Base-by-base conservation (phyloP, 1,140 invertebrate species). In the Drosophila ambigua region DNA sequence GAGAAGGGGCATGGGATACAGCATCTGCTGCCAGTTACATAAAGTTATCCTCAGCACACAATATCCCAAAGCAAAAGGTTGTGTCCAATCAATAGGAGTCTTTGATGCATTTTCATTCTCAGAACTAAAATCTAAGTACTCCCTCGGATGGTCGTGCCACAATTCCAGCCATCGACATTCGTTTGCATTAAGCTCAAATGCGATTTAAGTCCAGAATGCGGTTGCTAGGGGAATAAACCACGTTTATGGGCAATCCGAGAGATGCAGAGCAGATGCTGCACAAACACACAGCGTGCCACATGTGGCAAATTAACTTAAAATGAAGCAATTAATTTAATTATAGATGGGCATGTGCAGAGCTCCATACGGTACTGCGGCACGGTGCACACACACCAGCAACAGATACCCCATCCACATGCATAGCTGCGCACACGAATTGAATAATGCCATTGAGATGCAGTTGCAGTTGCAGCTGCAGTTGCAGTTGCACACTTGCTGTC, bases 321-420 rank as follows among this genome's bases (percentile, higher is more conserved):
- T 87, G 83, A 87, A 87, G 84, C 83, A 88, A 87, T 87, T 87
- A 88, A 87, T 87, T 87, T 87, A 87, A 87, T 87, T 87, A 87
- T 79, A 73, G 66, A 63, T 43, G 69, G 65, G 54, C 49, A 53
- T 69, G 74, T 72, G 79, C 71, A 63, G 24, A 62, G 49, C 45
- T 41, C 49, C 15, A 53, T 48, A 63, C 78, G 67, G 64, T 63
- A 73, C 68, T 81, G 78, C 62, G 48, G 28, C 55, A 64, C 0
- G 16, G 16, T 16, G 16, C 54, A 8, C 28, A 72, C 50, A 64
- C 54, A 8, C 31, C 67, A 50, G 80, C 54, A 77, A 81, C 82
- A 28, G 5, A 7, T 7, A 6, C 8, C 8, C 31, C 31, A 31
- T 3, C 31, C 31, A 9, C 31, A 31, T 9, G 8, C 49, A 45